A percentile compares a stretch with the other conserved stretches of the same genome.
Evolutionary conservation across 2,113 vertebrate species (phyloP).

Genomic region (Dicaeum eximium): DNA sequence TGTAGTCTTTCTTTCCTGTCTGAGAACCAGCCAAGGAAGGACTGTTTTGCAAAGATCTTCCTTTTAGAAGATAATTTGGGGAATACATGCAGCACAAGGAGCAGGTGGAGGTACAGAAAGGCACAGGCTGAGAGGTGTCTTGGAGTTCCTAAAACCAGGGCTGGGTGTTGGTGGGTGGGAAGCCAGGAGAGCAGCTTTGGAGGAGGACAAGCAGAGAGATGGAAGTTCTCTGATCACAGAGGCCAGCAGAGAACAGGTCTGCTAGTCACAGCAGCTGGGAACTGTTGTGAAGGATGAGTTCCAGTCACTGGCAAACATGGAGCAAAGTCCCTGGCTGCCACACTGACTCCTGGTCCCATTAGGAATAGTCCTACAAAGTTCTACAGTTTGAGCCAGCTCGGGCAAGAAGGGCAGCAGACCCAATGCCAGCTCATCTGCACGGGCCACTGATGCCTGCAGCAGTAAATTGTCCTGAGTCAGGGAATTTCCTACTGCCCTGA

Average conservation of each 20-base stretch:
- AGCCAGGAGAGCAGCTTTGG: neutral
- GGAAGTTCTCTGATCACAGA: neutral
- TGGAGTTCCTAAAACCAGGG: neutral
- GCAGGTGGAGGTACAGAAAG: neutral
- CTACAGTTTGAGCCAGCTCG: neutral
- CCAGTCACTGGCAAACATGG: neutral
- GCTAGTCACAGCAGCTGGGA: neutral
- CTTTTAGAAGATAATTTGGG: neutral
- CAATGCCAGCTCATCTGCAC: neutral
- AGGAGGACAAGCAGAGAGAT: neutral
- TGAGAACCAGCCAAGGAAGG: neutral
- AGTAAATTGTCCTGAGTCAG: neutral
- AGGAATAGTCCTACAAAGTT: neutral
- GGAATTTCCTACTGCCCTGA: neutral
- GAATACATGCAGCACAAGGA: neutral
- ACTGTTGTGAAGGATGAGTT: neutral
- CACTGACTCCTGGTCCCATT: neutral
- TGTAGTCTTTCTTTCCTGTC: neutral
- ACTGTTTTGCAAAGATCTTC: neutral
- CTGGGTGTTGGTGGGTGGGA: neutral
- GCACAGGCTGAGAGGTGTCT: fast-evolving
- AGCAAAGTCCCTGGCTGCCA: neutral
- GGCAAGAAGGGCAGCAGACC: neutral
- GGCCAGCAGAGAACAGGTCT: neutral
- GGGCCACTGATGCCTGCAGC: neutral